Base-by-base conservation (phyloP, 2,797 vertebrate species). In the Sternotherus odoratus region DNA sequence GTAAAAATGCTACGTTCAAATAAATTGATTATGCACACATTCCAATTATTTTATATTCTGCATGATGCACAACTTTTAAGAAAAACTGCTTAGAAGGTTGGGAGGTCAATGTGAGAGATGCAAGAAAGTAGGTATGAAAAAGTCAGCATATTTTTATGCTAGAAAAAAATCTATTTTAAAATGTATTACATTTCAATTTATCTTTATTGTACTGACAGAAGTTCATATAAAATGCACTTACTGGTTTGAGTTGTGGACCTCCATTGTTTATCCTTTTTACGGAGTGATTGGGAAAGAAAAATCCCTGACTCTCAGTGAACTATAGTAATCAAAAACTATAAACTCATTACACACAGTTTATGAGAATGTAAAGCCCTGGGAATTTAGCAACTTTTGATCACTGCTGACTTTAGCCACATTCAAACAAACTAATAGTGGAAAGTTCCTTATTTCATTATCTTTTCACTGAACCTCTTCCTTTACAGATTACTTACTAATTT, bases 1-100 rank as follows among this genome's bases (percentile, higher is more conserved):
- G 48, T 79, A 96, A 94, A 89, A 43, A 85, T 16, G 8, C 5
- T 86, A 33, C 63, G 49, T 87, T 85, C 50, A 91, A 83, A 95
- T 51, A 91, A 95, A 89, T 1, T 43, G 79, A 30, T 88, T 79
- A 79, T 82, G 50, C 28, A 60, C 33, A 72, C 72, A 87, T 3
- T 80, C 51, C 92, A 43, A 48, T 79, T 6, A 90, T 83, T 60
- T 89, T 50, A 66, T 46, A 12, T 88, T 82, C 57, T 91, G 88
- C 75, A 81, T 12, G 77, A 60, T 28, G 39, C 4, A 6, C n/a
- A 53, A 51, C 30, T 39, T 23, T n/a, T n/a, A 80, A 91, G 16
- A 89, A 92, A 91, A 82, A 9, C 0, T 28, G 43, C 19, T 92
- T 83, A 57, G 12, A 4, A 60, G 54, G 51, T 51, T 87, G 48